These are phyloP conservation scores for Bambusicola thoracicus DNA, from an alignment of 2,113 vertebrate species.

Conservation along the genomic window DNA sequence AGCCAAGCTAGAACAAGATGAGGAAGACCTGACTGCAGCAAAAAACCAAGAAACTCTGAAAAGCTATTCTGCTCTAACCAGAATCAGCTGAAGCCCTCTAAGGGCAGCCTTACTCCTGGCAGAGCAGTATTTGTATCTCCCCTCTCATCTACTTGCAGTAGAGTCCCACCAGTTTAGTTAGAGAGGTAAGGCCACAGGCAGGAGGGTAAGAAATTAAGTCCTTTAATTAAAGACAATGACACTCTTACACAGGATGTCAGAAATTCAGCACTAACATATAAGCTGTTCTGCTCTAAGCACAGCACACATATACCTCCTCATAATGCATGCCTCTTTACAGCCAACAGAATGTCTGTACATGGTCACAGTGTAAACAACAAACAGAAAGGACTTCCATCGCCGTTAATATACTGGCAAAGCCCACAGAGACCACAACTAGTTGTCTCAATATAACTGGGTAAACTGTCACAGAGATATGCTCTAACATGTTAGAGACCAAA, in stretches of 20 bases:
- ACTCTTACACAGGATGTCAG: neutral
- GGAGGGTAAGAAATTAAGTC: neutral
- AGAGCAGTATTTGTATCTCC: neutral
- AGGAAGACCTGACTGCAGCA: neutral
- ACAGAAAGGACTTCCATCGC: neutral
- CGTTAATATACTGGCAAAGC: conserved; percentile 42
- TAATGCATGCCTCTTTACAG: neutral
- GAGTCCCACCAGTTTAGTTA: neutral
- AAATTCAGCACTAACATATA: neutral
- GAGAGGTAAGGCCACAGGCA: neutral
- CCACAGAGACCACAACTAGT: neutral
- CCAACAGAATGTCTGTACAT: neutral
- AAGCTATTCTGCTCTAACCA: neutral
- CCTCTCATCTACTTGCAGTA: neutral
- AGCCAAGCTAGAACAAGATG: neutral
- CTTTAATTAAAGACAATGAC: neutral
- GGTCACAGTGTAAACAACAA: neutral
- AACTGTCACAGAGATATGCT: neutral
- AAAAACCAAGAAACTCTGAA: neutral
- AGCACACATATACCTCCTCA: neutral
- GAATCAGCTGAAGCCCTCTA: neutral
- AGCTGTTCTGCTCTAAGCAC: neutral
- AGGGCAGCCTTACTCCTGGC: neutral
- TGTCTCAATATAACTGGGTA: neutral
- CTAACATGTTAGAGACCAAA: neutral